Base-by-base conservation (phyloP, 1,140 invertebrate species). In the Drosophila erecta region DNA sequence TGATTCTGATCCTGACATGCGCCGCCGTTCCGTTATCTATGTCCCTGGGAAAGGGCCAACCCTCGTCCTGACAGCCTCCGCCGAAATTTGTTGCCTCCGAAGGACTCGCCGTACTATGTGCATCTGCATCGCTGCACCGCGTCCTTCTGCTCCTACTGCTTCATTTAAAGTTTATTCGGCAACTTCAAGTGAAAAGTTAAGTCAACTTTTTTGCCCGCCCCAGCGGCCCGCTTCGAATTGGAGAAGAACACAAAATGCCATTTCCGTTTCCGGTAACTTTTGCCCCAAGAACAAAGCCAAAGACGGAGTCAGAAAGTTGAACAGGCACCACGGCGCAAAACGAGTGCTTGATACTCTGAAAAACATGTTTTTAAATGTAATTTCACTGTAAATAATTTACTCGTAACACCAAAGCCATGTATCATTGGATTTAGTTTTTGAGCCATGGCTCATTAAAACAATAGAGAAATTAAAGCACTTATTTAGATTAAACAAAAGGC, bases 231-330 rank as follows among this genome's bases (percentile, higher is more conserved):
- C 27, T 38, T 55, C 41, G 49, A 67, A 76, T 65, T 65, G 59
- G 44, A 65, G 76, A 73, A 76, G 72, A 76, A 76, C 84, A 87
- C 83, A 85, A 87, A 89, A 90, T 89, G 85, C 79, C 76, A 89
- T 89, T 89, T 89, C 84, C 84, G 79, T 84, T 89, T 89, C 84
- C 84, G 84, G 85, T 73, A 89, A 89, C 69, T 84, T 84, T 84
- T 77, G 49, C 72, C 54, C 62, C 61, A 81, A 78, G 65, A 86
- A 86, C 83, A 87, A 79, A 87, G 66, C 61, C 37, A 53, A 22
- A 37, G 49, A 41, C 55, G 55, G 64, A 62, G 54, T 49, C 7
- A 49, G 60, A 70, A 79, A 66, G 8, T 58, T 30, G 3, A 35
- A 10, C 24, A 2, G 3, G 20, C 24, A 3, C 22, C 2, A 41